phyloP scores from a whole-genome alignment of 2,113 vertebrate genomes.

The Copsychus sechellarum region DNA sequence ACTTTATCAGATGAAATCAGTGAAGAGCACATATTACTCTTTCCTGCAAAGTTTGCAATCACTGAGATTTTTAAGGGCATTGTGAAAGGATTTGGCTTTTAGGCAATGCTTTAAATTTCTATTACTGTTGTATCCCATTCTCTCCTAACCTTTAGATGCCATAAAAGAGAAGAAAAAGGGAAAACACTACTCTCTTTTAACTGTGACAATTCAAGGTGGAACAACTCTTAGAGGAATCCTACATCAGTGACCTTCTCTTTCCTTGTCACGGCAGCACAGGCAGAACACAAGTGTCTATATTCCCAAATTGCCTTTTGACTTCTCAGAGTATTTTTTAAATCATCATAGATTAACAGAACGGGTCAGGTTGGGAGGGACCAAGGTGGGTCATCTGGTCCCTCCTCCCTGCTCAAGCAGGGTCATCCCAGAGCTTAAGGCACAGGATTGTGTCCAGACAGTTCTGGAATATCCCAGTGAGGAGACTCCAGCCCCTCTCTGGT shows the following conservation, averaged over 20 bases:
- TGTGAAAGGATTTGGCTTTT: background rate
- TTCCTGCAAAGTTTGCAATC: background rate
- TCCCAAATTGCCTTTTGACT: background rate
- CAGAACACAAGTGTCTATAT: background rate
- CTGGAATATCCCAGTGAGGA: too few species aligned
- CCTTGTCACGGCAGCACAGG: background rate
- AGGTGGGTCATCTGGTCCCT: background rate
- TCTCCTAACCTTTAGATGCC: background rate
- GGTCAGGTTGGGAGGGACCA: background rate
- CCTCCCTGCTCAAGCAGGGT: background rate
- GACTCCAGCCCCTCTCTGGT: rapidly evolving
- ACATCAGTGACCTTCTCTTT: background rate
- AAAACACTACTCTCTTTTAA: background rate
- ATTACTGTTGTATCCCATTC: background rate
- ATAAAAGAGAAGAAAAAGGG: background rate
- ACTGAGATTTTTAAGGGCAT: background rate
- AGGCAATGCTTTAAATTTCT: background rate
- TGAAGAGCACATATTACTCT: background rate
- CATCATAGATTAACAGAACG: background rate
- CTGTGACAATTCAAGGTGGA: background rate
- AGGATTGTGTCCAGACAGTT: background rate
- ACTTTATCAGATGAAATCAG: background rate
- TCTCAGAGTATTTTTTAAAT: background rate
- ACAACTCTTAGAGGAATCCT: background rate
- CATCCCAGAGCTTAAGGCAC: background rate